Conservation (phyloP, 1,140 invertebrate genomes). For the Phenacoccus solenopsis region DNA sequence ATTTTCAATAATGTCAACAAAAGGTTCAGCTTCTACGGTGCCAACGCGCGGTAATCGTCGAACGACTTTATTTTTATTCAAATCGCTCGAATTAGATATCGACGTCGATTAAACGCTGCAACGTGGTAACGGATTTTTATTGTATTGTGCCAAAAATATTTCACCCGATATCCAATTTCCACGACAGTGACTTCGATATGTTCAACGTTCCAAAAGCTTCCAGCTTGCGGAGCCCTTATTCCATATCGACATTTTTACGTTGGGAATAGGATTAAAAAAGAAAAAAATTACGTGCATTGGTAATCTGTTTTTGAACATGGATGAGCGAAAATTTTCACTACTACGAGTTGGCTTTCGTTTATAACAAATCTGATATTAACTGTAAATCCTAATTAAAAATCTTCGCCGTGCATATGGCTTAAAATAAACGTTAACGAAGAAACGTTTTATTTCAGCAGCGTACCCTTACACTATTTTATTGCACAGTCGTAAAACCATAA, state of each 20-base stretch:
- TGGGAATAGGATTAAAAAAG: no score
- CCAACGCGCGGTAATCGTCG: neutral
- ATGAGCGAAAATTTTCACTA: no score
- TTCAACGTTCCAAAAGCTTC: no score
- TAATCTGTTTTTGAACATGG: no score
- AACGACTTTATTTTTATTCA: neutral
- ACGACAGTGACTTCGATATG: no score
- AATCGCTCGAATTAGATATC: neutral
- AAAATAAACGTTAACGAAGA: neutral
- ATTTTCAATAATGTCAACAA: slow-evolving; percentile 3
- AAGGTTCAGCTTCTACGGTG: neutral
- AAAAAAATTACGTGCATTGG: no score
- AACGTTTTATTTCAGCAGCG: neutral
- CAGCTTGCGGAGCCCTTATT: no score
- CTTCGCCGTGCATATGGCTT: neutral
- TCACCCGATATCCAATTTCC: no score
- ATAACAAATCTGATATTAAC: no score
- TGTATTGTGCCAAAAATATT: neutral
- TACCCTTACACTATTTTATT: neutral
- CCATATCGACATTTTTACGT: no score
- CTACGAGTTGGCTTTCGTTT: no score
- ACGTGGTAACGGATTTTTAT: neutral
- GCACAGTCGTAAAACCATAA: neutral
- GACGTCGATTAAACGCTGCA: neutral
- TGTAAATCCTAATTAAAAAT: neutral